These are phyloP conservation scores for Sinodicranocentrus sp. DNA, from an alignment of 2,888 invertebrate genomes.

Conservation along the genomic window DNA sequence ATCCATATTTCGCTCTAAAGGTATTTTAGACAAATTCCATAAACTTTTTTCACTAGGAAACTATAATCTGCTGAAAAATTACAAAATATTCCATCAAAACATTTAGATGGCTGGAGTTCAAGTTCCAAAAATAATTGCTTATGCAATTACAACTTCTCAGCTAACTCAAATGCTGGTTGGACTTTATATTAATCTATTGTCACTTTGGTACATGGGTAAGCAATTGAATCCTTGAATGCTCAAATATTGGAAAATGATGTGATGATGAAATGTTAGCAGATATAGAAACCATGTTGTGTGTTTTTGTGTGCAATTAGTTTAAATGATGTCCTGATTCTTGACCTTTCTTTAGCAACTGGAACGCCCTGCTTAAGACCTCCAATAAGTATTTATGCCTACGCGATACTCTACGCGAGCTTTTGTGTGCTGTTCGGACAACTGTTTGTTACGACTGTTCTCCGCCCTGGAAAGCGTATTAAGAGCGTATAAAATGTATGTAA, in stretches of 20 bases:
- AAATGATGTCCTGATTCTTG: not conserved
- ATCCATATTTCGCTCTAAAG: slow-evolving; percentile 51
- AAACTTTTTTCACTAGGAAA: not conserved
- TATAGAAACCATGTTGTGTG: not conserved
- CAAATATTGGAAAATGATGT: too few species aligned
- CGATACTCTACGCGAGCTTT: slow-evolving; percentile 16
- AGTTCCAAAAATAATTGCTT: slow-evolving; percentile 31
- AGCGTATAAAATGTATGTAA: too few species aligned
- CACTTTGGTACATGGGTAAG: slow-evolving; percentile 24
- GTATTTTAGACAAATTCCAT: not conserved
- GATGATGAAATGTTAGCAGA: not conserved
- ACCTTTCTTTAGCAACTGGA: slow-evolving; percentile 13
- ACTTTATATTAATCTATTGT: slow-evolving; percentile 22
- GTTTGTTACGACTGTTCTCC: slow-evolving; percentile 33
- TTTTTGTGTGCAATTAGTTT: not conserved
- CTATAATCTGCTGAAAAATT: not conserved
- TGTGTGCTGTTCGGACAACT: slow-evolving; percentile 44
- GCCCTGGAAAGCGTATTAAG: not conserved
- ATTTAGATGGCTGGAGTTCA: slow-evolving; percentile 51
- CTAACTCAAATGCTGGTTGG: slow-evolving; percentile 47
- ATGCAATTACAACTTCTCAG: slow-evolving; percentile 46
- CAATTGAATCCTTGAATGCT: not conserved
- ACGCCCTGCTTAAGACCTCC: slow-evolving; percentile 19
- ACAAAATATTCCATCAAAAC: not conserved
- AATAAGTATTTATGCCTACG: slow-evolving; percentile 20